Percentiles rank a stretch among this genome's conserved stretches.
Evolutionary conservation across 1,140 invertebrate genomes (phyloP).

Genomic region (Mercenaria mercenaria): DNA sequence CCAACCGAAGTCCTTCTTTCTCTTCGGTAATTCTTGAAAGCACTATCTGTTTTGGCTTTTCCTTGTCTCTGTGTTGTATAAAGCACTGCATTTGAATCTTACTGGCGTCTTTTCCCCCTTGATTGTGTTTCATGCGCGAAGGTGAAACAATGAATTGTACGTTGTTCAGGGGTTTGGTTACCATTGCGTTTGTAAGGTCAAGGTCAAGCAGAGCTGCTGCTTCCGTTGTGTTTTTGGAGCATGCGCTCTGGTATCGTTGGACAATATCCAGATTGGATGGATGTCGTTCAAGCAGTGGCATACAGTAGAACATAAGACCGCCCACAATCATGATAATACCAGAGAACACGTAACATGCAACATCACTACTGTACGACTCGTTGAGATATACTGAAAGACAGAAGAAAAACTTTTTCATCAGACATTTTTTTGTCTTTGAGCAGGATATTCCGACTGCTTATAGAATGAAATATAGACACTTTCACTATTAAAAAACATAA

Average conservation of each 20-base stretch:
- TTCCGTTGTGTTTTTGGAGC: constrained; percentile 78
- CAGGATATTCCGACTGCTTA: neutral
- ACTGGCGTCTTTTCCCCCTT: constrained; percentile 74
- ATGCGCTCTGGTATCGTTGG: constrained; percentile 78
- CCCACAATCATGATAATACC: constrained; percentile 80
- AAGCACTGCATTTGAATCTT: constrained; percentile 82
- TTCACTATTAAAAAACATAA: neutral
- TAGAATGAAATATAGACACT: neutral
- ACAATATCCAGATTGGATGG: constrained; percentile 81
- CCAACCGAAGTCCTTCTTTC: constrained; percentile 76
- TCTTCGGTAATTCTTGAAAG: constrained; percentile 83
- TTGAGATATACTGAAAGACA: constrained; percentile 82
- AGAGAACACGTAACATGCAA: constrained; percentile 80
- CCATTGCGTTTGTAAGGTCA: constrained; percentile 79
- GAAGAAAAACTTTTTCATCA: constrained; percentile 48
- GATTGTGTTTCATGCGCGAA: constrained; percentile 75
- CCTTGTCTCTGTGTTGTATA: constrained; percentile 80
- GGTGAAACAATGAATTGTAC: constrained; percentile 79
- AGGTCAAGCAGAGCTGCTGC: constrained; percentile 82
- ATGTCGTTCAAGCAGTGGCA: constrained; percentile 82
- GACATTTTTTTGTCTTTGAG: neutral
- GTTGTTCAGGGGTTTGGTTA: constrained; percentile 79
- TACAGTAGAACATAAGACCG: constrained; percentile 80
- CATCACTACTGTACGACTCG: constrained; percentile 69
- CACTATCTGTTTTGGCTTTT: constrained; percentile 80